Base-by-base conservation (phyloP, 2,797 vertebrate genomes). In the Notamacropus eugenii region DNA sequence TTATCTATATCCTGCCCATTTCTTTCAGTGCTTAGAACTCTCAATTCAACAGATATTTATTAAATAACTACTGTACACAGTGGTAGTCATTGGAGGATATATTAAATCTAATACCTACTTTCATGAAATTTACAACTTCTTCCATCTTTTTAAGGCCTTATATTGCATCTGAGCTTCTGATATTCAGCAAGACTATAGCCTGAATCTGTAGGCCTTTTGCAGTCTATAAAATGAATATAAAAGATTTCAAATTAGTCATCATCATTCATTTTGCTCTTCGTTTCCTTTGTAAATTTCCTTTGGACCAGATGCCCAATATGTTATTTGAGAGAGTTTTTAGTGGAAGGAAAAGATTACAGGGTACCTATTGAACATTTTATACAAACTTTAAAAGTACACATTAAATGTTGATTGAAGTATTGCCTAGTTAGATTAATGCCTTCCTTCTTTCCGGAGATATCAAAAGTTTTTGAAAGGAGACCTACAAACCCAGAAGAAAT, bases 341-440 rank as follows among this genome's bases (percentile, higher is more conserved):
- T 87, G 9, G 22, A 87, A 87, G 93, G 93, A 91, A 95, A 93
- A 93, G 91, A 90, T 95, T 95, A 59, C 29, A 40, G 87, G 92
- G 55, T 92, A 56, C 56, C 92, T 95, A n/a, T 59, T 96, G 95
- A 96, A 62, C 91, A 62, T 95, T 97, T 94, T 94, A 93, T 93
- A 54, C 40, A 95, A 14, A 91, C 91, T 94, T 95, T 96, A 96
- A 97, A 97, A 95, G 90, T 95, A 50, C 31, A 82, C 93, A 59
- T 91, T 96, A 94, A 96, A 52, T 97, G 40, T 93, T 91, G 90
- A 58, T 92, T 97, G 96, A 94, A 95, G 27, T 96, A 87, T 67
- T 67, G 93, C 94, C 94, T 96, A n/a, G 82, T 96, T 94, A 95
- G 93, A 67, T 93, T 87, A 93, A 94, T 54, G 52, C 28, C 24